Percentiles rank a stretch among this genome's conserved stretches.
Conservation (phyloP, 1,140 invertebrate genomes). For the Pararge aegeria region DNA sequence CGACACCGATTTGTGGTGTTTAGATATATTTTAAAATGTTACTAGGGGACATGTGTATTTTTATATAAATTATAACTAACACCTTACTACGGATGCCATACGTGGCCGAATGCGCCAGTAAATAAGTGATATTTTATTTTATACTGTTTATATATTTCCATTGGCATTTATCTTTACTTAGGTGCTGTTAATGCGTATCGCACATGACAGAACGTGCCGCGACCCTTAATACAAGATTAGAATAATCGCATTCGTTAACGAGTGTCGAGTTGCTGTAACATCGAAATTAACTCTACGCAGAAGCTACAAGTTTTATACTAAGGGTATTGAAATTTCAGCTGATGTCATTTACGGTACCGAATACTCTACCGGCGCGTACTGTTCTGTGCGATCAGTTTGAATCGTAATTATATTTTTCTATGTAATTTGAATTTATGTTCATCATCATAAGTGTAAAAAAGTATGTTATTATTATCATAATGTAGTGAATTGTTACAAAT, state of each 20-base stretch:
- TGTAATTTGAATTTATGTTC: conserved; percentile 46
- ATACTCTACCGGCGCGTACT: too few relatives aligned
- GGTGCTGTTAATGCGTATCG: too few relatives aligned
- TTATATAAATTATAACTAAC: conserved; percentile 49
- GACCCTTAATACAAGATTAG: too few relatives aligned
- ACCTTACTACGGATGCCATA: not conserved
- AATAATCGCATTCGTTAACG: too few relatives aligned
- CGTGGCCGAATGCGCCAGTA: conserved; percentile 9
- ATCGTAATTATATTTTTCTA: conserved; percentile 52
- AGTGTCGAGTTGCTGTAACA: too few relatives aligned
- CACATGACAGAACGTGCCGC: too few relatives aligned
- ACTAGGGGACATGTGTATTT: conserved; percentile 52
- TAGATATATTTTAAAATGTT: conserved; percentile 34
- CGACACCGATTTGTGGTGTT: not conserved
- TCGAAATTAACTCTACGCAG: too few relatives aligned
- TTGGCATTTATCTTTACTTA: conserved; percentile 53
- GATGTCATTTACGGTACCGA: too few relatives aligned
- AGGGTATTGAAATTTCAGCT: too few relatives aligned
- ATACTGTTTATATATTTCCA: conserved; percentile 48
- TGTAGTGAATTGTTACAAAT: conserved; percentile 66
- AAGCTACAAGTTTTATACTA: too few relatives aligned
- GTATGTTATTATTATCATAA: conserved; percentile 55
- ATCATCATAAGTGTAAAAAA: conserved; percentile 56
- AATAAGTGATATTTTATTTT: conserved; percentile 45
- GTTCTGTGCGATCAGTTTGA: conserved; percentile 7